Base-by-base conservation (phyloP, 2,797 vertebrate species). In the Sebastes kiyomatsui region DNA sequence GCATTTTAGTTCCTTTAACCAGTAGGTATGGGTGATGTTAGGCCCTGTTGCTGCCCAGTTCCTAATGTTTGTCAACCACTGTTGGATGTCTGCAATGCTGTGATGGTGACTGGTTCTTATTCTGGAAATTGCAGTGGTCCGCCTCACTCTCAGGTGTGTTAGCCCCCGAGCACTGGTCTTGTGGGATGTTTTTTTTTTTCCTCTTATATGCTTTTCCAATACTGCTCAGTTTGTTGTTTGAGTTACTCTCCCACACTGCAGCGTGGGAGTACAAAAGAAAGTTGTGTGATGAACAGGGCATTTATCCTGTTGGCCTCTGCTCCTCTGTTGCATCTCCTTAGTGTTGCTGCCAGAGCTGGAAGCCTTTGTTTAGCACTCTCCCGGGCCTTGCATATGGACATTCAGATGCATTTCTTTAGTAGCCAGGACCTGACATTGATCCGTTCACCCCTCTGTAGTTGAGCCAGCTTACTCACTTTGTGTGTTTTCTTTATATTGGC, bases 221-320 rank as follows among this genome's bases (percentile, higher is more conserved):
- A 20, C 49, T 54, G 23, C 67, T 84, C 32, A 71, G 22, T 74
- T 68, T 71, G 42, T 42, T 2, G 35, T 82, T 83, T 30, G 35
- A 62, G 28, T 77, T 75, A 22, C 23, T 71, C 10, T 25, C 18
- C 60, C 65, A 61, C 72, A 49, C 60, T 62, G 54, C 68, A 49
- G 71, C 4, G 61, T 79, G 77, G 80, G 80, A 73, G 76, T 75
- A 22, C 8, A 54, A 18, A 16, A 23, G 30, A 78, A 75, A 6
- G 30, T 20, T 75, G 5, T 83, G 32, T 52, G 62, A 82, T 58
- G 61, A 88, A 73, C 60, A 33, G 56, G 46, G 32, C 52, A 71
- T 88, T 79, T 69, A 77, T 88, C 71, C 38, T 74, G 71, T 80
- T 86, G 87, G 42, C 79, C 77, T 83, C 60, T 83, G 73, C 62